A percentile compares a stretch with the other conserved stretches of the same genome.
These are phyloP conservation scores for Otis tarda DNA, from an alignment of 2,113 vertebrate genomes.

Conservation along the genomic window DNA sequence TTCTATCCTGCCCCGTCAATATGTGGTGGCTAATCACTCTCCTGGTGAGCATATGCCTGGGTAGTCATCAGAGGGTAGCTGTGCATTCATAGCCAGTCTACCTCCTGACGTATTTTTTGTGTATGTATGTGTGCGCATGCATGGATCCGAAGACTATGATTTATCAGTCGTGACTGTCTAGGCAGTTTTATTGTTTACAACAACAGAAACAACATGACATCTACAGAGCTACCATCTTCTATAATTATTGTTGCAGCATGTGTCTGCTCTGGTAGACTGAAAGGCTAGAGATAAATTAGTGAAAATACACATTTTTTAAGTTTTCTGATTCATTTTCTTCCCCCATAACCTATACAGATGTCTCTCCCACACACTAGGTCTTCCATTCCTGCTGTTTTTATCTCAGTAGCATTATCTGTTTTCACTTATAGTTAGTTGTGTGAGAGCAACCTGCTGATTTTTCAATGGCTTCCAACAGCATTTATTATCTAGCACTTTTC, in stretches of 20 bases:
- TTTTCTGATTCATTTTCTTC: neutral
- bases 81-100: neutral
- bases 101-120: neutral
- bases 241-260: neutral
- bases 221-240: neutral
- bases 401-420: slow-evolving; percentile 3
- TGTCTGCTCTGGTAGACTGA: neutral
- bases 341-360: neutral
- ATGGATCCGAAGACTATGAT: neutral
- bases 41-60: neutral
- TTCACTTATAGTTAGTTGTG: neutral
- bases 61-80: neutral
- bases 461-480: slow-evolving; percentile 31
- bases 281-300: neutral
- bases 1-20: neutral
- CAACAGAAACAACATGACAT: neutral
- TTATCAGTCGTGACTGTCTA: neutral
- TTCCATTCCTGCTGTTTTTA: neutral
- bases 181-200: neutral
- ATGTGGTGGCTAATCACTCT: neutral
- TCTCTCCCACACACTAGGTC: neutral
- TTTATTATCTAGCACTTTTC: slow-evolving; percentile 28
- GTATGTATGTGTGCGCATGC: neutral
- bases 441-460: slow-evolving; percentile 27
- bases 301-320: neutral